These are phyloP conservation scores for Hippopotamus amphibius DNA, from an alignment of 2,113 vertebrate species.

Conservation along the genomic window DNA sequence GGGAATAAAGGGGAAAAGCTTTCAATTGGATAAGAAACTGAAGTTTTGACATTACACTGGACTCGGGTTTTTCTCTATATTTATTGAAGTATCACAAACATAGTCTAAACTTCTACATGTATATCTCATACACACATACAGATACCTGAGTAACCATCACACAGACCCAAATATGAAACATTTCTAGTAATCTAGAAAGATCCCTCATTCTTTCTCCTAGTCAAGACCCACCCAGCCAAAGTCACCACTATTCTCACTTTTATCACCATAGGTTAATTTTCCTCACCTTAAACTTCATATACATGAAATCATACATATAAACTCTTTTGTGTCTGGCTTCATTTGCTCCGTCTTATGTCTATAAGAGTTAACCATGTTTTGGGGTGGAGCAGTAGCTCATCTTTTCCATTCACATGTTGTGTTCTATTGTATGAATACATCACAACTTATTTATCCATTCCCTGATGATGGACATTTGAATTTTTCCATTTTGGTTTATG, in stretches of 20 bases:
- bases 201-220: background rate
- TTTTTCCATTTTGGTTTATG: background rate
- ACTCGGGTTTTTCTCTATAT: background rate
- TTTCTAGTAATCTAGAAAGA: background rate
- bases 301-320: background rate
- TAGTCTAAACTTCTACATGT: background rate
- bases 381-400: background rate
- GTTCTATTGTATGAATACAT: background rate
- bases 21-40: background rate
- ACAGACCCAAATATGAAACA: background rate
- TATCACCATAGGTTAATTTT: background rate
- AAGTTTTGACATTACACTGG: background rate
- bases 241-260: background rate
- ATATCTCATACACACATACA: background rate
- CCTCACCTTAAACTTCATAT: background rate
- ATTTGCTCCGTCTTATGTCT: background rate
- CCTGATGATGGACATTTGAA: background rate
- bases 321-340: background rate
- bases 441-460: background rate
- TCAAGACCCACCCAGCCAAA: background rate
- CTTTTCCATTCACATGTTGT: background rate
- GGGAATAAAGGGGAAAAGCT: background rate
- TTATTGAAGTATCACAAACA: background rate
- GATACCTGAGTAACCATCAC: background rate
- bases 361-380: background rate